These are phyloP conservation scores for Silurus asotus DNA, from an alignment of 2,113 vertebrate species.

Conservation along the genomic window DNA sequence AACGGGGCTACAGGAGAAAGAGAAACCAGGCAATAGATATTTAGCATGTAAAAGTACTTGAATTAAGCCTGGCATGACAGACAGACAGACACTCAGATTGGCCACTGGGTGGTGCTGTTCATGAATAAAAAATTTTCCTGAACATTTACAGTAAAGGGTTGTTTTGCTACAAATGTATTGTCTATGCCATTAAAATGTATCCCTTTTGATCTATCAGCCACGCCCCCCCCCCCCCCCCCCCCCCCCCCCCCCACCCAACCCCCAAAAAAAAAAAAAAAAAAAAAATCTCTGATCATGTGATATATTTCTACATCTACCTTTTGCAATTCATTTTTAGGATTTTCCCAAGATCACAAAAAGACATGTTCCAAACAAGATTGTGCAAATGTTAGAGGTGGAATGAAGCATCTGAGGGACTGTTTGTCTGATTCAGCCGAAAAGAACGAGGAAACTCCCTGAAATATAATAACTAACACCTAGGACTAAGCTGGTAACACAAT, in stretches of 20 bases:
- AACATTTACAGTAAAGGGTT: background rate
- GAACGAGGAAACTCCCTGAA: background rate
- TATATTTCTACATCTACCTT: background rate
- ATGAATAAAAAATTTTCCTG: background rate
- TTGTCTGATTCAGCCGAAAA: background rate
- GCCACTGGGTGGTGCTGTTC: background rate
- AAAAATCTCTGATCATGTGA: background rate
- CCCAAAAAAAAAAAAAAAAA: no score
- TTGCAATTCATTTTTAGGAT: background rate
- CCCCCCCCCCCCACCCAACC: no score
- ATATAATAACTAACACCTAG: background rate
- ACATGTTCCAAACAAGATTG: background rate
- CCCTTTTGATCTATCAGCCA: background rate
- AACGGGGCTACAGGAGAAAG: slow-evolving; percentile 77
- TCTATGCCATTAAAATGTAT: background rate
- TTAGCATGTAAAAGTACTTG: background rate
- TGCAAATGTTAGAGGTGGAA: background rate
- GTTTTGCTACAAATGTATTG: background rate
- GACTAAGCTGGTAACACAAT: background rate
- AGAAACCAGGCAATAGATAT: background rate
- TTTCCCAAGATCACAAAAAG: background rate
- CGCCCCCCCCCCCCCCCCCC: background rate
- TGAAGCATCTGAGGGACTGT: background rate
- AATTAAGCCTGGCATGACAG: background rate
- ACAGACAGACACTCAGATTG: background rate